A percentile compares a stretch with the other conserved stretches of the same genome.
Conservation (phyloP, 2,797 vertebrate genomes). For the Sebastes aleutianus region DNA sequence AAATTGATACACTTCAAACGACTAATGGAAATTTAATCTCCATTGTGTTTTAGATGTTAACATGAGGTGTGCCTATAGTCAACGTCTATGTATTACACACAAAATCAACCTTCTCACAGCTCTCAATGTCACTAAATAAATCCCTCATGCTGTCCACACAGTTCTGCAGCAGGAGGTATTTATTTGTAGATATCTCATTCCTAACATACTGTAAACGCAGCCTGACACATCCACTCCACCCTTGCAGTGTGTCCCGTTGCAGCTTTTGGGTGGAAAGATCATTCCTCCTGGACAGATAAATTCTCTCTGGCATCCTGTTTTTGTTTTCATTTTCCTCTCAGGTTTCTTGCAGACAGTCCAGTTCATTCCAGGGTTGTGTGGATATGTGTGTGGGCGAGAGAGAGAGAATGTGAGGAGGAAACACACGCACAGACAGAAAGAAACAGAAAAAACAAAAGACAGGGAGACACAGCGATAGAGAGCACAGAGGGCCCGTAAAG, state of each 20-base stretch:
- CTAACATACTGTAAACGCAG: conserved; percentile 27
- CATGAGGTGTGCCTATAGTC: not conserved
- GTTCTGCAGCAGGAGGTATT: not conserved
- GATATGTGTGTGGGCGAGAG: not conserved
- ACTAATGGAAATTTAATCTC: not conserved
- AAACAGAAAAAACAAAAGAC: not conserved
- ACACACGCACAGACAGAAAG: conserved; percentile 1
- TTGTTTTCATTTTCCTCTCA: conserved; percentile 74
- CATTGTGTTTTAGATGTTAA: not conserved
- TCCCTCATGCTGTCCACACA: not conserved
- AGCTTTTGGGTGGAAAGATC: conserved; percentile 51
- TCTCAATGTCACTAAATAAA: conserved; percentile 13
- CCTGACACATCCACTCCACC: conserved; percentile 19
- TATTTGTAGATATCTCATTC: conserved; percentile 31
- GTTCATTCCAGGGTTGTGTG: conserved; percentile 34
- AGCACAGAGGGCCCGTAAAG: conserved; percentile 54
- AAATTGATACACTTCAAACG: not conserved
- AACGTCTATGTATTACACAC: not conserved
- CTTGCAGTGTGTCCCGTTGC: conserved; percentile 24
- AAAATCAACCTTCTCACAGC: not conserved
- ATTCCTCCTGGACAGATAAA: conserved; percentile 71
- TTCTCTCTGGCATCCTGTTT: conserved; percentile 77
- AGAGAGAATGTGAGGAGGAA: not conserved
- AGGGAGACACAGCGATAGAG: conserved; percentile 25
- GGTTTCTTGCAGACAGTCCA: conserved; percentile 62